Base-by-base conservation (phyloP, 1,140 invertebrate species). In the Eupristina koningsbergeri region DNA sequence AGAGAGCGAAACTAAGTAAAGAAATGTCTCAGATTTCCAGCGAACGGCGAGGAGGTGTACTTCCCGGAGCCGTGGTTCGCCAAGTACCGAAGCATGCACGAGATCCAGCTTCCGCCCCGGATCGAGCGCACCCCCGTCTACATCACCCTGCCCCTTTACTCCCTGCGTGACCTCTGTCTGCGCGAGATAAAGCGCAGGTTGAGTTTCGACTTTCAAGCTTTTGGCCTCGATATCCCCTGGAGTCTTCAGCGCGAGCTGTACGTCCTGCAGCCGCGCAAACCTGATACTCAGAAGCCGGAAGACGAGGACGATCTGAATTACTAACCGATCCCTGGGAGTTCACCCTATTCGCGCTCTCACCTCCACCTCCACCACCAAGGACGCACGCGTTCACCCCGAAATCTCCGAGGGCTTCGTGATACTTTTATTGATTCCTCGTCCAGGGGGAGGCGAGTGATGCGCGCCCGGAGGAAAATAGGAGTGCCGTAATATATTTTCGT, bases 131-230 rank as follows among this genome's bases (percentile, higher is more conserved):
- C 85, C 26, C 19, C 83, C 53, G 91, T 92, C 41, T 81, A 82
- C 53, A 93, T 93, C 83, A 90, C 89, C 0, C 41, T 91, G 47
- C 92, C 92, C 0, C 50, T 93, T 6, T 91, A 89, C 67, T 88
- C 89, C 11, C 86, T 93, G 9, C 87, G 86, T 7, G 89, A 92
- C 82, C 85, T 91, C 58, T 89, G 90, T 15, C 73, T 93, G 63
- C 89, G 89, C 78, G 83, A 85, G 50, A 89, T 92, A 64, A 89
- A 88, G 76, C 86, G 83, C 11, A 83, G 79, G 47, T 81, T 91
- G 34, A 75, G 71, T 8, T 64, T 87, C 94, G 94, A 86, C 58
- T 58, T 74, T 19, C 86, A 91, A 50, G 89, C 88, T 29, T 89
- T 87, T 34, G 64, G 64, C 8, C 88, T 91, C 19, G 89, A 91